Evolutionary conservation across 2,797 vertebrate species (phyloP), one percentile per base, ranked within the genome.

Genomic region (Lerista edwardsae): DNA sequence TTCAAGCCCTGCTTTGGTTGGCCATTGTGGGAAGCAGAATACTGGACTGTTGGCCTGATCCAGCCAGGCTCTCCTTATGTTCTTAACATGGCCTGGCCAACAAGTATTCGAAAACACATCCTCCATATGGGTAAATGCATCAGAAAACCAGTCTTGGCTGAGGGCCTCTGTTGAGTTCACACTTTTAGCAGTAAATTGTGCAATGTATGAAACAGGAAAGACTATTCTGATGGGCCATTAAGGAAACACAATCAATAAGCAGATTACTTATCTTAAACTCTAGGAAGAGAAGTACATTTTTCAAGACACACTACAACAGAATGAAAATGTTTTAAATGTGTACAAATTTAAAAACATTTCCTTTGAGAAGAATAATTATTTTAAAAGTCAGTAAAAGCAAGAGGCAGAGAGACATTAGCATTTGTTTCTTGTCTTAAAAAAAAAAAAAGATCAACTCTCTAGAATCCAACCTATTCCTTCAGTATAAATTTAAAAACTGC

Each of bases 341-440:
- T 47, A 7, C 55, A 17, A 57, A 57, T 57, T 88, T 79, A 67
- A 87, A 79, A 90, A 12, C 83, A 25, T 55, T 75, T 11, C 27
- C 41, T 82, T 92, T 85, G 57, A 51, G 88, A 86, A 89, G 9
- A 31, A 73, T 90, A 88, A 87, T 88, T 88, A 84, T 82, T 88
- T 67, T 0, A 0, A 77, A 86, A 69, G 36, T 6, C 10, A 76
- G 12, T 59, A 27, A 90, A 89, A 47, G 27, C 31, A 75, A 81
- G 1, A 0, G 25, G 31, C 27, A 86, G 76, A 85, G 10, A 89
- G 27, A 88, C 79, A 88, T 15, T 82, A 0, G 1, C 17, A 84
- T 73, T 89, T 80, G 44, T 85, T 7, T 80, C 23, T 88, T 83
- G 34, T 61, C 76, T 2, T 0, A n/a, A n/a, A n/a, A 4, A 67